Evolutionary conservation across 53 echinoderm and acorn worm genomes (phyloP).

Genomic region (Holothuria leucospilota): DNA sequence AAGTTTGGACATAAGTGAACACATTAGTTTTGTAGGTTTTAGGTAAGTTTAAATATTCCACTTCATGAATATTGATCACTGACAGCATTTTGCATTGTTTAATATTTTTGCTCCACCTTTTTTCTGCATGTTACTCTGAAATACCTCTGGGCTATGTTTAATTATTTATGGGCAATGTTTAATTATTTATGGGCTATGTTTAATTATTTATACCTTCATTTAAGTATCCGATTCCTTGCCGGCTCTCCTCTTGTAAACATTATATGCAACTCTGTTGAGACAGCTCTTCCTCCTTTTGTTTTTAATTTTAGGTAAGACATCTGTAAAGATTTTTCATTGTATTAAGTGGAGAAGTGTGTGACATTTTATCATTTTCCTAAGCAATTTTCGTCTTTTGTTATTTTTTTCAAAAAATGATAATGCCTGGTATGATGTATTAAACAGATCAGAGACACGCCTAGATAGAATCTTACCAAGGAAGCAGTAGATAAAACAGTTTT

Average conservation of each 20-base stretch:
- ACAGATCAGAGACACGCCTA: too few relatives aligned
- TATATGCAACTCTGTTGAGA: constrained; percentile 23
- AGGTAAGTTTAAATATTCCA: too few relatives aligned
- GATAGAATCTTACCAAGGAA: constrained; percentile 23
- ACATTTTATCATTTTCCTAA: constrained; percentile 52
- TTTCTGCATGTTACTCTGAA: constrained; percentile 13
- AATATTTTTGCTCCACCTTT: too few relatives aligned
- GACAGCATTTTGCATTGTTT: too few relatives aligned
- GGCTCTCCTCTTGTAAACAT: constrained; percentile 6
- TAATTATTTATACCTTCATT: background rate
- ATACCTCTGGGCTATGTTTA: background rate
- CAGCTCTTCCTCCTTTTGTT: constrained; percentile 11
- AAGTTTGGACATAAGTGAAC: too few relatives aligned
- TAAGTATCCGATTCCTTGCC: constrained; percentile 9
- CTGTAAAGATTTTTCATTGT: constrained; percentile 42
- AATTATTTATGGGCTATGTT: constrained; percentile 1
- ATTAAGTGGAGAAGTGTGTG: constrained; percentile 55
- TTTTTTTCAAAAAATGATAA: too few relatives aligned
- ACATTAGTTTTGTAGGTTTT: too few relatives aligned
- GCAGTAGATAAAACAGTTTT: constrained; percentile 15
- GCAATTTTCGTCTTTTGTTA: constrained; percentile 10
- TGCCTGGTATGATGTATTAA: too few relatives aligned
- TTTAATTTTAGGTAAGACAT: background rate
- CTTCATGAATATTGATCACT: too few relatives aligned
- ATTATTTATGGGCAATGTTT: too few relatives aligned